phyloP scores from a whole-genome alignment of 2,113 vertebrate species.

The Sapayoa aenigma region DNA sequence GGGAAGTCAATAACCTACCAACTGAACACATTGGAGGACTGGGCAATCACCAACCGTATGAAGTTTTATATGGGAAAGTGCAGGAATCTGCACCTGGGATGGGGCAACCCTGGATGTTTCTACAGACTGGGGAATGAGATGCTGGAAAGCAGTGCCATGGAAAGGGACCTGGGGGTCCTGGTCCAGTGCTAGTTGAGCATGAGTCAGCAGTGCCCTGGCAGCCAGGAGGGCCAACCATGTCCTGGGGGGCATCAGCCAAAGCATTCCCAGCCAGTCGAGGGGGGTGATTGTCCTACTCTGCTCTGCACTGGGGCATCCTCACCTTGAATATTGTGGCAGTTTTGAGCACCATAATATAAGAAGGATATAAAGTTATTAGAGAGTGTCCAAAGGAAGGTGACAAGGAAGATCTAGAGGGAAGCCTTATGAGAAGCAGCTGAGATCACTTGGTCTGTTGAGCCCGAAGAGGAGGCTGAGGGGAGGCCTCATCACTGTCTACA shows the following conservation, averaged over 20 bases:
- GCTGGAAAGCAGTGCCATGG: not conserved
- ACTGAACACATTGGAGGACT: not conserved
- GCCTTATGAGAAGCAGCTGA: fast-evolving
- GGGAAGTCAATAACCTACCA: not conserved
- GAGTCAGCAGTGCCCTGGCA: not conserved
- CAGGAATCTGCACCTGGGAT: not conserved
- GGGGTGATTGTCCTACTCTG: not conserved
- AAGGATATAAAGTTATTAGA: not conserved
- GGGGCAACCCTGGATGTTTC: too few species aligned
- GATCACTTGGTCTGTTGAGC: not conserved
- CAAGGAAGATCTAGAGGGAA: not conserved
- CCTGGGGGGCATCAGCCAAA: not conserved
- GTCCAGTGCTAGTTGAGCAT: fast-evolving
- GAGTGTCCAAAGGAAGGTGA: fast-evolving
- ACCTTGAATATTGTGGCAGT: fast-evolving
- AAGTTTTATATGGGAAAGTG: not conserved
- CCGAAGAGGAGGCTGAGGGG: not conserved
- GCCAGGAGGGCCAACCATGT: fast-evolving
- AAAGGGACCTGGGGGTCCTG: not conserved
- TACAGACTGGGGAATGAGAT: not conserved
- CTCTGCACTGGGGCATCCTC: fast-evolving
- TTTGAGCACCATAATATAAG: too few species aligned
- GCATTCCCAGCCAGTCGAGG: fast-evolving
- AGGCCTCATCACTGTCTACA: not conserved
- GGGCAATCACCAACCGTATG: not conserved